A percentile compares a stretch with the other conserved stretches of the same genome.
Evolutionary conservation across 1,140 invertebrate genomes (phyloP).

Genomic region (Bemisia tabaci): DNA sequence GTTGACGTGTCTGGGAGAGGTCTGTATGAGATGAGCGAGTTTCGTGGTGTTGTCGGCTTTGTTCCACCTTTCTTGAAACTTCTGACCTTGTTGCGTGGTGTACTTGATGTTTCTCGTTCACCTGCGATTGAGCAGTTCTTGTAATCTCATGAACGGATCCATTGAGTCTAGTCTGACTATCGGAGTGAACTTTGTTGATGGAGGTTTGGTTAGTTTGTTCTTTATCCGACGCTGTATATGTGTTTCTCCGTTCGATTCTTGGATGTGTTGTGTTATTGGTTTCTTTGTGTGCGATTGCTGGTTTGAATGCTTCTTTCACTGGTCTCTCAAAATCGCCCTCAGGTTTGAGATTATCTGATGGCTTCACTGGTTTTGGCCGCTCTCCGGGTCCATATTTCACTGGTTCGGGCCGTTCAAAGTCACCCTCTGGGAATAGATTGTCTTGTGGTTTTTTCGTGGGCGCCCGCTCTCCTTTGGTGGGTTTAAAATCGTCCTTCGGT

Average conservation of each 20-base stretch:
- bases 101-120: conserved; percentile 16
- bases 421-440: conserved; percentile 46
- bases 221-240: not conserved
- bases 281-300: not conserved
- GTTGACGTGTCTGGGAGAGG: not conserved
- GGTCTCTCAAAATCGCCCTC: conserved; percentile 29
- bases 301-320: too few relatives aligned
- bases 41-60: too few relatives aligned
- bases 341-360: conserved; percentile 29
- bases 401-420: conserved; percentile 32
- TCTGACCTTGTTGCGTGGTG: conserved; percentile 22
- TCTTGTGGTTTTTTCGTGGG: conserved; percentile 36
- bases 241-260: not conserved
- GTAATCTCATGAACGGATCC: not conserved
- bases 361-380: conserved; percentile 25
- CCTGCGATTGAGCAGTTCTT: conserved; percentile 10
- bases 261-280: not conserved
- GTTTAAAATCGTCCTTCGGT: conserved; percentile 22
- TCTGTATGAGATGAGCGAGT: not conserved
- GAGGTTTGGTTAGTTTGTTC: conserved; percentile 15
- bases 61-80: conserved; percentile 11
- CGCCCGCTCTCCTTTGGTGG: conserved; percentile 25
- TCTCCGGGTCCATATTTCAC: conserved; percentile 26
- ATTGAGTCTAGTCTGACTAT: conserved; percentile 27
- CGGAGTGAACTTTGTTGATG: conserved; percentile 35